Evolutionary conservation across 2,797 vertebrate species (phyloP).

Genomic region (Syngnathus rostellatus): DNA sequence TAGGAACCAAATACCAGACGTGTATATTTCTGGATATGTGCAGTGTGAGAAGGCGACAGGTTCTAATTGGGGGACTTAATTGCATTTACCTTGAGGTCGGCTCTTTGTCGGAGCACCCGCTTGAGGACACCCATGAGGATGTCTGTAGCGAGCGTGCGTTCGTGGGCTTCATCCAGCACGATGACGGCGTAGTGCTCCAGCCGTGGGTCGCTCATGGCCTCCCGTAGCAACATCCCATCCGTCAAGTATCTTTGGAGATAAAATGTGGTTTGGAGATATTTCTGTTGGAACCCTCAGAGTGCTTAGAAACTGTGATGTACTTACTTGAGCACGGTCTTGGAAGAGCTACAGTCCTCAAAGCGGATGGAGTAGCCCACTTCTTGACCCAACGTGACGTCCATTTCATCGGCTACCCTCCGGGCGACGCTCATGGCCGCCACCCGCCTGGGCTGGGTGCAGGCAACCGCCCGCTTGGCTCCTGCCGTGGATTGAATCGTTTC

Average conservation of each 20-base stretch:
- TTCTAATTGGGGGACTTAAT: neutral
- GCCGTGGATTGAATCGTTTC: slow-evolving; percentile 87
- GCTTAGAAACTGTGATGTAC: slow-evolving; percentile 28
- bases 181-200: slow-evolving; percentile 94
- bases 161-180: slow-evolving; percentile 97
- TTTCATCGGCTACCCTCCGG: slow-evolving; percentile 95
- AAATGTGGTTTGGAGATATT: neutral
- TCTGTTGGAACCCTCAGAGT: neutral
- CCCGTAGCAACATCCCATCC: slow-evolving; percentile 95
- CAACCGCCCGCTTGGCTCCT: slow-evolving; percentile 89
- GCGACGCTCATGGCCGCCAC: slow-evolving; percentile 98
- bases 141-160: slow-evolving; percentile 95
- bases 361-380: slow-evolving; percentile 98
- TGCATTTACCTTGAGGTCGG: slow-evolving; percentile 84
- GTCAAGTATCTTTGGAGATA: slow-evolving; percentile 85
- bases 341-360: slow-evolving; percentile 98
- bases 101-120: slow-evolving; percentile 91
- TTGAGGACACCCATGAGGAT: slow-evolving; percentile 98
- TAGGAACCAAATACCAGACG: too few species aligned
- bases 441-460: slow-evolving; percentile 93
- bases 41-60: neutral
- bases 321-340: slow-evolving; percentile 98
- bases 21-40: too few species aligned
- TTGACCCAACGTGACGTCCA: slow-evolving; percentile 98
- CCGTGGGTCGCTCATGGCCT: slow-evolving; percentile 97